These are phyloP conservation scores for Cantharis flavilabris DNA, from an alignment of 2,888 invertebrate genomes.

Conservation along the genomic window DNA sequence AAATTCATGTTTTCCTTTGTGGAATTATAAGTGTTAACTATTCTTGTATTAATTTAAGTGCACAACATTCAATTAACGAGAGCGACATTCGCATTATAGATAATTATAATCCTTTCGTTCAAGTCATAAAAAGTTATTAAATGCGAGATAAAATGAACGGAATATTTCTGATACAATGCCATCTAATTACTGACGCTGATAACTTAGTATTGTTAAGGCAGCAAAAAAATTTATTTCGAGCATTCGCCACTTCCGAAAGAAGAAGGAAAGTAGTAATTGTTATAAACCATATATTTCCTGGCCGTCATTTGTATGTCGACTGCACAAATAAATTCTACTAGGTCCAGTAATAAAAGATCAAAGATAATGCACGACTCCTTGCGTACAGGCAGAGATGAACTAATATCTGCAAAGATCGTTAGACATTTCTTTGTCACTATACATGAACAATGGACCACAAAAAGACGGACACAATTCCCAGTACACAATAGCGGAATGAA, in stretches of 20 bases:
- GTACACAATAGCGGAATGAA: conserved; percentile 36
- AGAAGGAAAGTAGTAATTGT: not conserved
- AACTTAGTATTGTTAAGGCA: not conserved
- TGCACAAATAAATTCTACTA: conserved; percentile 12
- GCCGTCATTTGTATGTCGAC: not conserved
- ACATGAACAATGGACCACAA: conserved; percentile 35
- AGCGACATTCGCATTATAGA: not conserved
- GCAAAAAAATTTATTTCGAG: not conserved
- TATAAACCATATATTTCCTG: conserved; percentile 1
- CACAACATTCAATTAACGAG: not conserved
- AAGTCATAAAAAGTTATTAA: not conserved
- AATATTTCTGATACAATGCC: not conserved
- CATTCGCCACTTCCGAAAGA: not conserved
- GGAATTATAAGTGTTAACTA: not conserved
- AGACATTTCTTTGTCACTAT: conserved; percentile 35
- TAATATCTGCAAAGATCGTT: conserved; percentile 33
- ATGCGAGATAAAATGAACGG: not conserved
- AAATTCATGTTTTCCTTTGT: not conserved
- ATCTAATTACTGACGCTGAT: not conserved
- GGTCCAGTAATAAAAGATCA: conserved; percentile 20
- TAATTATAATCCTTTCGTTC: not conserved
- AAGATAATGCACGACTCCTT: conserved; percentile 21
- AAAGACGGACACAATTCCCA: conserved; percentile 29
- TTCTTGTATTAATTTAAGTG: not conserved
- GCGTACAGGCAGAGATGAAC: conserved; percentile 24